These are phyloP conservation scores for Synanceia verrucosa DNA, from an alignment of 2,797 vertebrate genomes.

Conservation along the genomic window DNA sequence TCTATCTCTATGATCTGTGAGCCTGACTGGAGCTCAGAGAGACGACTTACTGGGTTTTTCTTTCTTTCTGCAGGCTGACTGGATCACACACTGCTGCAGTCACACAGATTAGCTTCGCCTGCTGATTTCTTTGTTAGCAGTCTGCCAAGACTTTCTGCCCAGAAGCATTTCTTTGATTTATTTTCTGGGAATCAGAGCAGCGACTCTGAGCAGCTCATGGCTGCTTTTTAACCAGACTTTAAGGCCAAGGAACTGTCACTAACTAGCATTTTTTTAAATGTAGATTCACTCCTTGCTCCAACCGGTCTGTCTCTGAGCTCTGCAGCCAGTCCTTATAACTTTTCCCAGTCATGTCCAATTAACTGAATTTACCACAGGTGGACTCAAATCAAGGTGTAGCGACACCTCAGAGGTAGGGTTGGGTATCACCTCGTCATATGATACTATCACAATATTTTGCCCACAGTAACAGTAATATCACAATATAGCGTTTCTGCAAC, in stretches of 20 bases:
- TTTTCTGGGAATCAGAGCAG: neutral
- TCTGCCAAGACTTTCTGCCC: neutral
- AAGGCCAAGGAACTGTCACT: too few species aligned
- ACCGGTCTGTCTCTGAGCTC: neutral
- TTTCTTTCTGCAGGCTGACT: too few species aligned
- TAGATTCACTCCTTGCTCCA: too few species aligned
- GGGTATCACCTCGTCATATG: too few species aligned
- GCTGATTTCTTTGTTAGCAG: slow-evolving; percentile 10
- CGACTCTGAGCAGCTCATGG: too few species aligned
- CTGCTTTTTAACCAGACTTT: too few species aligned
- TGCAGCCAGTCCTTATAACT: too few species aligned
- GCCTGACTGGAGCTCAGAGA: neutral
- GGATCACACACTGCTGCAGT: neutral
- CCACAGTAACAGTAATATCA: too few species aligned
- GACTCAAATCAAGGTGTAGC: neutral
- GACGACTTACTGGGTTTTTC: neutral
- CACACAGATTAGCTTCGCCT: slow-evolving; percentile 9
- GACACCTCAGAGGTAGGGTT: neutral
- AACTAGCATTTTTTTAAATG: too few species aligned
- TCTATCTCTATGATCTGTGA: neutral
- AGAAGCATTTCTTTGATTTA: neutral
- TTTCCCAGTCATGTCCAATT: neutral
- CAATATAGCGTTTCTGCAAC: too few species aligned
- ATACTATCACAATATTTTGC: too few species aligned
- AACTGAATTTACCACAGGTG: neutral